These are phyloP conservation scores for Narcine bancroftii DNA, from an alignment of 2,113 vertebrate genomes.

Conservation along the genomic window DNA sequence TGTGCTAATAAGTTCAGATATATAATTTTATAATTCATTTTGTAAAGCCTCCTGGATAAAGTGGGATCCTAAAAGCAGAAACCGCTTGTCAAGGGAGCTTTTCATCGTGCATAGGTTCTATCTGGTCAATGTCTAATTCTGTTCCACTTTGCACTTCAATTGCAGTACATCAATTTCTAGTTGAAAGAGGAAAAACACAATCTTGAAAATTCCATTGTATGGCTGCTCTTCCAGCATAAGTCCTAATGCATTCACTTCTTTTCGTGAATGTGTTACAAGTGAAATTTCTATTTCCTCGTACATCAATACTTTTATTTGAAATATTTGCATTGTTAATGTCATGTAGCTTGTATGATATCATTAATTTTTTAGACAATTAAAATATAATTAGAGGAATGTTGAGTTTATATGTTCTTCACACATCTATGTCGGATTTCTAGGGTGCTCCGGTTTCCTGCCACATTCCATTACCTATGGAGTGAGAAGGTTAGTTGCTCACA, in stretches of 20 bases:
- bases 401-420: too few relatives aligned
- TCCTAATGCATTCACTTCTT: too few relatives aligned
- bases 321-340: background rate
- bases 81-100: background rate
- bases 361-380: background rate
- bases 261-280: background rate
- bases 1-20: background rate
- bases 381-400: background rate
- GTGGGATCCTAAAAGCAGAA: background rate
- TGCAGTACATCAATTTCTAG: background rate
- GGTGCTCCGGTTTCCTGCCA: too few relatives aligned
- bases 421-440: too few relatives aligned
- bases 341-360: background rate
- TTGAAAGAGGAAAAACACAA: background rate
- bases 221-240: background rate
- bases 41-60: background rate
- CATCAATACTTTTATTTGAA: background rate
- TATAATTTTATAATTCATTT: background rate
- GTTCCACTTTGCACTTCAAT: background rate
- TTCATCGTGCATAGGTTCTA: background rate
- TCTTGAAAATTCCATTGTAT: background rate
- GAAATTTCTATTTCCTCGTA: background rate
- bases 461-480: too few relatives aligned
- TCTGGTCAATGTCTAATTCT: too few relatives aligned
- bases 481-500: too few relatives aligned